Percentiles rank a stretch among this genome's conserved stretches.
Conservation (phyloP, 2,888 invertebrate species). For the Abrostola triplasia region DNA sequence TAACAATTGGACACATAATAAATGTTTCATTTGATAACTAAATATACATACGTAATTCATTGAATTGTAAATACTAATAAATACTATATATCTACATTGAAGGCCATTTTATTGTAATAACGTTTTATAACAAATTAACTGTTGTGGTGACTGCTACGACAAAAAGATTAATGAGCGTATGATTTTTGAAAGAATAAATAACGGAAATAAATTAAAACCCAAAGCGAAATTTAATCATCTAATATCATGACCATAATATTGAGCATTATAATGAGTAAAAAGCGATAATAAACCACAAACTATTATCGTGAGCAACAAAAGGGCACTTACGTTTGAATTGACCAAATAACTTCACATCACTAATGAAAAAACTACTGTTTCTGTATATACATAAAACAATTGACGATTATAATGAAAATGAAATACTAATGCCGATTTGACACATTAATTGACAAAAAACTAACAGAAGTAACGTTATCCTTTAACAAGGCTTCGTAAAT, state of each 20-base stretch:
- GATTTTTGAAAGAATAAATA: constrained; percentile 66
- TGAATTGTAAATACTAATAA: constrained; percentile 35
- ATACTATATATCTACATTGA: constrained; percentile 24
- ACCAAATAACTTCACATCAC: constrained; percentile 79
- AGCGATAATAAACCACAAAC: constrained; percentile 70
- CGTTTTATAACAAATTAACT: constrained; percentile 49
- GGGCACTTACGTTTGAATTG: constrained; percentile 82
- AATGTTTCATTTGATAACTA: constrained; percentile 33
- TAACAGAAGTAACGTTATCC: constrained; percentile 80
- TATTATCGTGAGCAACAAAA: constrained; percentile 80
- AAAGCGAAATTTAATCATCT: constrained; percentile 75
- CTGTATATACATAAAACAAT: constrained; percentile 77
- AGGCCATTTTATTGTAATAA: constrained; percentile 49
- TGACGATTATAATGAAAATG: constrained; percentile 76
- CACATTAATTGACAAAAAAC: constrained; percentile 85
- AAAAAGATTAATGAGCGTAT: constrained; percentile 36
- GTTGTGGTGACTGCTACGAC: constrained; percentile 34
- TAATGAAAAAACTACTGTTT: constrained; percentile 65
- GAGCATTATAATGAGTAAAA: constrained; percentile 87
- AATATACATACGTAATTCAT: constrained; percentile 14
- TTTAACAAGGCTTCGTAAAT: constrained; percentile 80
- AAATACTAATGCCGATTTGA: constrained; percentile 73
- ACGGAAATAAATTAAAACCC: constrained; percentile 78
- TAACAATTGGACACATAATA: constrained; percentile 44
- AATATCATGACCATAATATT: constrained; percentile 85